These are phyloP conservation scores for Eupithecia subumbrata DNA, from an alignment of 2,888 invertebrate species.

Conservation along the genomic window DNA sequence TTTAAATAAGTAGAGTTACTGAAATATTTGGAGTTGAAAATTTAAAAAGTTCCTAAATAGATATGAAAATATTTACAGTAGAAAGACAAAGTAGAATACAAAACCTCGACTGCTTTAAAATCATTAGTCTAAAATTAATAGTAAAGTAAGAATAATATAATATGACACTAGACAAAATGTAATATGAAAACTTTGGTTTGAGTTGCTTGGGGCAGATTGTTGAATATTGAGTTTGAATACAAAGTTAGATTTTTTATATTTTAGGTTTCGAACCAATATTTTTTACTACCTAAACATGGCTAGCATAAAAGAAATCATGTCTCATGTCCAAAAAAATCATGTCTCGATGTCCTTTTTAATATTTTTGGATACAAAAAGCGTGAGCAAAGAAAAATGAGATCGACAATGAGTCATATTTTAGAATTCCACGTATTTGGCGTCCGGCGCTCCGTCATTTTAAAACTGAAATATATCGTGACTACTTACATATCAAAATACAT, in stretches of 20 bases:
- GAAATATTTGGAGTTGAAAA: too few species aligned
- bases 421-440: conserved; percentile 21
- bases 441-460: conserved; percentile 26
- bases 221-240: not conserved
- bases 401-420: conserved; percentile 23
- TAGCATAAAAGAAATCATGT: not conserved
- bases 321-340: too few species aligned
- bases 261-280: not conserved
- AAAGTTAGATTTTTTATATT: not conserved
- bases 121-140: conserved; percentile 33
- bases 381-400: conserved; percentile 32
- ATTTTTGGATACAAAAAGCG: conserved; percentile 9
- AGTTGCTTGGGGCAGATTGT: conserved; percentile 2
- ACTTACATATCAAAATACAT: not conserved
- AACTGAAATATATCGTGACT: not conserved
- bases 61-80: conserved; percentile 1
- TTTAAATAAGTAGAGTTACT: not conserved
- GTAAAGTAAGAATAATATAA: conserved; percentile 32
- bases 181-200: conserved; percentile 42
- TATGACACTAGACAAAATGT: conserved; percentile 39
- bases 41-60: not conserved
- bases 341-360: too few species aligned
- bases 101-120: conserved; percentile 26
- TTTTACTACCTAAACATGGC: not conserved
- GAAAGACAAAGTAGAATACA: conserved; percentile 17